Evolutionary conservation across 2,113 vertebrate genomes (phyloP).

Genomic region (Verasper variegatus): DNA sequence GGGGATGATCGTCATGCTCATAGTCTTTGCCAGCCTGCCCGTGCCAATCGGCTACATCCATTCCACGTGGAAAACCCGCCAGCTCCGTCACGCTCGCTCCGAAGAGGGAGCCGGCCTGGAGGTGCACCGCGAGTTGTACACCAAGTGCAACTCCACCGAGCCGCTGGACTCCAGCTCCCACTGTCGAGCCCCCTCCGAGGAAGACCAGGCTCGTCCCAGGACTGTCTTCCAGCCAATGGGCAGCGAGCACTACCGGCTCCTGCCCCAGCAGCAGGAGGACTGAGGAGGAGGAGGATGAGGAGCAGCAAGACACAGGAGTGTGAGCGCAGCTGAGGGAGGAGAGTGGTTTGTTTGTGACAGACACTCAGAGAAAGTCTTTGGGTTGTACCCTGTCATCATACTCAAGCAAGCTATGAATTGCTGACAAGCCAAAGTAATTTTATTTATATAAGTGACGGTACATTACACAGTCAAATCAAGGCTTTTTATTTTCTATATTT

Average conservation of each 20-base stretch:
- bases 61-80: conserved; percentile 77
- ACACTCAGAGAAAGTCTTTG: background rate
- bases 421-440: conserved; percentile 26
- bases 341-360: conserved; percentile 8
- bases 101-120: conserved; percentile 80
- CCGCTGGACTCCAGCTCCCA: conserved; percentile 57
- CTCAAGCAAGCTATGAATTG: conserved; percentile 10
- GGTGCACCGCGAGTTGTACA: conserved; percentile 84
- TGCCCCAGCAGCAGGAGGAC: conserved; percentile 81
- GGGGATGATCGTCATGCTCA: conserved; percentile 88
- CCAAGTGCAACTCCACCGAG: conserved; percentile 77
- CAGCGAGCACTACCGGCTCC: conserved; percentile 77
- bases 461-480: conserved; percentile 4
- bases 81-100: conserved; percentile 24
- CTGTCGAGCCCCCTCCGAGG: conserved; percentile 36
- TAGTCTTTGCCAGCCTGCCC: conserved; percentile 88
- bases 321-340: conserved; percentile 46
- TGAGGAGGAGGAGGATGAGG: conserved; percentile 76
- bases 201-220: conserved; percentile 43
- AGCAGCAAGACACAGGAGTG: conserved; percentile 78
- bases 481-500: conserved; percentile 18
- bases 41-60: conserved; percentile 90
- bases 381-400: background rate
- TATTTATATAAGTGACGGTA: conserved; percentile 26
- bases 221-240: conserved; percentile 67